Conservation (phyloP, 2,888 invertebrate species). For the Cyrtodaria siliqua region DNA sequence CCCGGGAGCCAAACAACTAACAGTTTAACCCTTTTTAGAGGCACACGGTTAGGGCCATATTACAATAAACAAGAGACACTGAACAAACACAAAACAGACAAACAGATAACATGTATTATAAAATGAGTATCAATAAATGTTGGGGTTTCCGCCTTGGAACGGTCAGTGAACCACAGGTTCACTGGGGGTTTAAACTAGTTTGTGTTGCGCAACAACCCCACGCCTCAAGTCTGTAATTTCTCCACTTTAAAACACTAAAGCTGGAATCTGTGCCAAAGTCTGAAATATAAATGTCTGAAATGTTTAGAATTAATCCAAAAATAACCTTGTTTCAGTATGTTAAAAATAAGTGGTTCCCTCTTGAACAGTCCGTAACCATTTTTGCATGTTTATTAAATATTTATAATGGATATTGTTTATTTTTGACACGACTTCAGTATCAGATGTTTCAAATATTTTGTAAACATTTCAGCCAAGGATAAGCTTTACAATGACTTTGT, state of each 20-base stretch:
- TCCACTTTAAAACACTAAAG: conserved; percentile 5
- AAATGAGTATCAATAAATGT: too few relatives aligned
- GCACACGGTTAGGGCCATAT: too few relatives aligned
- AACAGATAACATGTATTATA: too few relatives aligned
- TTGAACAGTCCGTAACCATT: conserved; percentile 4
- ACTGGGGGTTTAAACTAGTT: too few relatives aligned
- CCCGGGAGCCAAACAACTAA: too few relatives aligned
- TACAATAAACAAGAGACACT: too few relatives aligned
- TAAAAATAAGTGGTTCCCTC: not conserved
- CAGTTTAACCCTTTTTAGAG: too few relatives aligned
- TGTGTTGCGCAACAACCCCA: too few relatives aligned
- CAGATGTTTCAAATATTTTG: conserved; percentile 9
- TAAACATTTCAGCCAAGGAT: conserved; percentile 7
- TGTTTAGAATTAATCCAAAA: conserved; percentile 6
- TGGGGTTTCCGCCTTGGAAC: too few relatives aligned
- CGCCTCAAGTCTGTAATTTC: conserved; percentile 9
- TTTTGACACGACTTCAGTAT: conserved; percentile 6
- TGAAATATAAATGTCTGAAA: conserved; percentile 5
- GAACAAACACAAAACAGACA: too few relatives aligned
- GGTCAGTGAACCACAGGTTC: too few relatives aligned
- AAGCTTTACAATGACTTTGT: conserved; percentile 8
- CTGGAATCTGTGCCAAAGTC: not conserved
- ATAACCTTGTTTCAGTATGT: not conserved
- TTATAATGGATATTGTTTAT: conserved; percentile 6
- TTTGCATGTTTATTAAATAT: conserved; percentile 1